phyloP scores from a whole-genome alignment of 23 tunicate species.

The Trididemnum miniatum region DNA sequence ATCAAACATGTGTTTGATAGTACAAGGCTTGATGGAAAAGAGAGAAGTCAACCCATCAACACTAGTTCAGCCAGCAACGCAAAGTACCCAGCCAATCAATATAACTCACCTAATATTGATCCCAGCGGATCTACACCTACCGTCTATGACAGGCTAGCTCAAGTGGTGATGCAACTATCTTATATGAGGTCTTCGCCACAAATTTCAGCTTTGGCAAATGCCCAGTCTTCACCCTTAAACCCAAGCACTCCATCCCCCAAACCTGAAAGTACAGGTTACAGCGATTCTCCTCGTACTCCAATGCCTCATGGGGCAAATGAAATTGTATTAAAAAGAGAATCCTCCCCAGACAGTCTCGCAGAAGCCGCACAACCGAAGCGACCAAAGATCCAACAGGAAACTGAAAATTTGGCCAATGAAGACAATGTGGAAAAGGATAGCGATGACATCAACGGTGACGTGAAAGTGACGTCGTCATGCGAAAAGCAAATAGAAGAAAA shows the following conservation, averaged over 20 bases:
- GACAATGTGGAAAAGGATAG: background rate
- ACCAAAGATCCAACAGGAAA: background rate
- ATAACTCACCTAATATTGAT: background rate
- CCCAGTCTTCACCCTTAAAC: background rate
- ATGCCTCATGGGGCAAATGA: background rate
- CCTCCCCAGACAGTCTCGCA: slow-evolving; percentile 16
- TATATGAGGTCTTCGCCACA: slow-evolving; percentile 9
- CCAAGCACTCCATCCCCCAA: slow-evolving; percentile 9
- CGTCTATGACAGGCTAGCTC: slow-evolving; percentile 54
- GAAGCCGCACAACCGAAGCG: slow-evolving; percentile 15
- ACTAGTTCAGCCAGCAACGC: background rate
- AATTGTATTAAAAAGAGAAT: slow-evolving; percentile 20
- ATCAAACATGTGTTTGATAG: slow-evolving; percentile 80
- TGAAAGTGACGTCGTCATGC: slow-evolving; percentile 40
- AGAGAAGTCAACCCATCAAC: background rate
- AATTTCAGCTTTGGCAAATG: background rate
- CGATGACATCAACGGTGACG: slow-evolving; percentile 10
- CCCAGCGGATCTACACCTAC: background rate
- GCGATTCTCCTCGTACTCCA: background rate
- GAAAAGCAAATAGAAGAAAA: slow-evolving; percentile 29
- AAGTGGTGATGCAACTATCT: slow-evolving; percentile 49
- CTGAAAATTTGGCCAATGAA: background rate
- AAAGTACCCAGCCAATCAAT: background rate
- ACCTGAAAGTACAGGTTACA: background rate
- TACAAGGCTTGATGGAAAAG: slow-evolving; percentile 42